Evolutionary conservation across 1,140 invertebrate genomes (phyloP).

Genomic region (Tribolium madens): DNA sequence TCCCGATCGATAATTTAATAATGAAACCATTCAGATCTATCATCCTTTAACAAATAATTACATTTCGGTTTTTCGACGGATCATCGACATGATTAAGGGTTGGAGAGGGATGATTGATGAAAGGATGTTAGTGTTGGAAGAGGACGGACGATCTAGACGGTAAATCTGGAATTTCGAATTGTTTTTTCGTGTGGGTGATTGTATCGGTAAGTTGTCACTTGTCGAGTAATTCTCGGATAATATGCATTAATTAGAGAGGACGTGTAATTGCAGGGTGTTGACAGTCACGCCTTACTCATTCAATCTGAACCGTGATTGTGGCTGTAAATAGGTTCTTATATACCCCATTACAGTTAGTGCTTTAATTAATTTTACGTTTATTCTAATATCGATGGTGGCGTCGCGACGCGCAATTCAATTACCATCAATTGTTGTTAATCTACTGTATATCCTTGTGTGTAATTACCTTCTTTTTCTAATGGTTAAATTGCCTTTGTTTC

Average conservation of each 20-base stretch:
- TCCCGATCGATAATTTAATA: slow-evolving; percentile 16
- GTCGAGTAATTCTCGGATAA: background rate
- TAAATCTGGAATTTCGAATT: background rate
- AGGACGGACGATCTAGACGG: background rate
- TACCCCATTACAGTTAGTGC: slow-evolving; percentile 5
- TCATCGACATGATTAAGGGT: slow-evolving; percentile 22
- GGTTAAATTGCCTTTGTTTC: slow-evolving; percentile 11
- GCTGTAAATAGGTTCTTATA: slow-evolving; percentile 6
- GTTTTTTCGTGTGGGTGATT: background rate
- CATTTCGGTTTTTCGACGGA: slow-evolving; percentile 24
- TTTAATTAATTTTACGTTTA: slow-evolving; percentile 24
- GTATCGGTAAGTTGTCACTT: no score
- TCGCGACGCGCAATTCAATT: background rate
- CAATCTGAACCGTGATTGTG: background rate
- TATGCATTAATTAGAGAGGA: background rate
- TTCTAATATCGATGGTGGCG: background rate
- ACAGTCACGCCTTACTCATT: slow-evolving; percentile 1
- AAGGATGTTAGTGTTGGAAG: background rate
- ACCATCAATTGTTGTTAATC: background rate
- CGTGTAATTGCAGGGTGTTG: background rate
- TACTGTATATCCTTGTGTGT: background rate
- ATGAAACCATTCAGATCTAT: slow-evolving; percentile 25
- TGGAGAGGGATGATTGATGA: slow-evolving; percentile 21
- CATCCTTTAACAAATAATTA: slow-evolving; percentile 26
- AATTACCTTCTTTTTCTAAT: slow-evolving; percentile 34